Conservation (phyloP, 2,113 vertebrate genomes). For the Mixornis gularis region DNA sequence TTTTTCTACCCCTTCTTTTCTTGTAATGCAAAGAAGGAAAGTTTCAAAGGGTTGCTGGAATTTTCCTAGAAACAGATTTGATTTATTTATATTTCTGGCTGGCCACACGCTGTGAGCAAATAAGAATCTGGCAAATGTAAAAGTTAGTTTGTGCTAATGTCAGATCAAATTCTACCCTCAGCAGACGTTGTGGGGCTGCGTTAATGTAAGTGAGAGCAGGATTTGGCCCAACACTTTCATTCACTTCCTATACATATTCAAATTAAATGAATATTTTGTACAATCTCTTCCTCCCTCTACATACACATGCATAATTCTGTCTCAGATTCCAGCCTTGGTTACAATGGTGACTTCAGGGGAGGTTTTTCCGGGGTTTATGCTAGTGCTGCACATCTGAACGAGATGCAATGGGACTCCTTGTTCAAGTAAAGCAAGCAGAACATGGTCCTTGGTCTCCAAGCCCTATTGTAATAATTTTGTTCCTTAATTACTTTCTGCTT, state of each 20-base stretch:
- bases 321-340: slow-evolving; percentile 5
- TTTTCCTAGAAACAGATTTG: slow-evolving; percentile 48
- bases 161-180: slow-evolving; percentile 49
- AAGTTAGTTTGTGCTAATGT: slow-evolving; percentile 63
- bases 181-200: not conserved
- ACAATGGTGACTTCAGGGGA: not conserved
- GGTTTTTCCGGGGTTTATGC: not conserved
- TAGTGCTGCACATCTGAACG: not conserved
- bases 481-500: slow-evolving; percentile 21
- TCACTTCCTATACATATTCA: slow-evolving; percentile 44
- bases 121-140: slow-evolving; percentile 41
- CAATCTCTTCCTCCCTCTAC: not conserved
- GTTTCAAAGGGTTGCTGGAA: slow-evolving; percentile 58
- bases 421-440: not conserved
- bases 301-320: slow-evolving; percentile 21
- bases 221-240: slow-evolving; percentile 46
- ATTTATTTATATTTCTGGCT: slow-evolving; percentile 36
- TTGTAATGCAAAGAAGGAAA: slow-evolving; percentile 47
- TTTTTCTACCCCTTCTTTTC: slow-evolving; percentile 49
- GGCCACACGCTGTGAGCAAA: slow-evolving; percentile 28
- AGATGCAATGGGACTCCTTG: not conserved
- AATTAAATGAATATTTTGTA: slow-evolving; percentile 50
- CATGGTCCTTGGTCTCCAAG: not conserved
- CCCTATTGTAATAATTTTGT: not conserved
- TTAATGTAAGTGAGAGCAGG: slow-evolving; percentile 51